Conservation (phyloP, 2,797 vertebrate species). For the Amazonetta brasiliensis region DNA sequence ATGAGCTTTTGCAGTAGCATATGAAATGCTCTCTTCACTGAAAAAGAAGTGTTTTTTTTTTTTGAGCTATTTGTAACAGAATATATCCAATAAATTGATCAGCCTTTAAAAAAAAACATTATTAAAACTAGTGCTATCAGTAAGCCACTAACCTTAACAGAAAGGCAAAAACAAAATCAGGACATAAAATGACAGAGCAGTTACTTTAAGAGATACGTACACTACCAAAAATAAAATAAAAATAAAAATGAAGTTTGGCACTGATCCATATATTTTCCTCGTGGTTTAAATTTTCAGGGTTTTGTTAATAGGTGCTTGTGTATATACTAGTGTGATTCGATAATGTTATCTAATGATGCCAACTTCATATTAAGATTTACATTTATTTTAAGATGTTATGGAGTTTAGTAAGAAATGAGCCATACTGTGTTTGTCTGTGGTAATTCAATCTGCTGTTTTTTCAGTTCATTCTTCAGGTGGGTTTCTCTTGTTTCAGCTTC, state of each 20-base stretch:
- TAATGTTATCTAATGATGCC: neutral
- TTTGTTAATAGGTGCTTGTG: neutral
- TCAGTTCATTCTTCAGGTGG: conserved; percentile 75
- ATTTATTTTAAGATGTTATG: neutral
- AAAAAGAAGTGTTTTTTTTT: neutral
- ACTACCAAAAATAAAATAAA: neutral
- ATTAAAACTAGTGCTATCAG: neutral
- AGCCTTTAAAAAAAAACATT: neutral
- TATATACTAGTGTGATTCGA: neutral
- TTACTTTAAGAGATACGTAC: neutral
- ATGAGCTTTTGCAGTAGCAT: neutral
- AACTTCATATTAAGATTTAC: neutral
- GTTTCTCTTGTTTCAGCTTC: conserved; percentile 77
- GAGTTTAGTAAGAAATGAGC: neutral
- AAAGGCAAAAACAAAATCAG: neutral
- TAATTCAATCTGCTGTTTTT: conserved; percentile 73
- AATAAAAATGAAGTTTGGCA: neutral
- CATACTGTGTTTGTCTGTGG: conserved; percentile 75
- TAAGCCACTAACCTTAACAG: neutral
- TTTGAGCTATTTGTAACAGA: neutral
- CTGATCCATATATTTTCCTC: neutral
- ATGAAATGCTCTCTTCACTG: neutral
- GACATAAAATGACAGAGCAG: neutral
- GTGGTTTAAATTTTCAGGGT: neutral
- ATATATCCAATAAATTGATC: neutral